Conservation (phyloP, 2,888 invertebrate genomes). For the Lacanobia wlatinum region DNA sequence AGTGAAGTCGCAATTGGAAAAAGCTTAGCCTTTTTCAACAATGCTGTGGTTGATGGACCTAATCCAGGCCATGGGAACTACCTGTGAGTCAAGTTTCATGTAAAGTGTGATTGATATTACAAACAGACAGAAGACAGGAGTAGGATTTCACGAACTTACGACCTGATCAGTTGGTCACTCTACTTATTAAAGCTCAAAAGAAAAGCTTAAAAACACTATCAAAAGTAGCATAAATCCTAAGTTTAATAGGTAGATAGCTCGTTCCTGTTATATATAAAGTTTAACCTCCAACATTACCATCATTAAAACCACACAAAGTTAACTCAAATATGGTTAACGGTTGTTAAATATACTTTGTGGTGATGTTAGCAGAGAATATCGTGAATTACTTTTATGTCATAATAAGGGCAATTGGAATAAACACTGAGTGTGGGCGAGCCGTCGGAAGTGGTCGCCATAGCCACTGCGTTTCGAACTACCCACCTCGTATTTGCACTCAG, state of each 20-base stretch:
- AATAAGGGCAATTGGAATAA: conserved; percentile 79
- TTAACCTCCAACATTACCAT: conserved; percentile 13
- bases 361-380: conserved; percentile 72
- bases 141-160: too few relatives aligned
- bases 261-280: conserved; percentile 15
- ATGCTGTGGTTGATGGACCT: too few relatives aligned
- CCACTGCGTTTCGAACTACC: conserved; percentile 63
- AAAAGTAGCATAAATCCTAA: not conserved
- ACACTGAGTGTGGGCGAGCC: conserved; percentile 69
- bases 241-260: not conserved
- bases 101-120: too few relatives aligned
- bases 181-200: too few relatives aligned
- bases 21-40: too few relatives aligned
- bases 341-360: conserved; percentile 75
- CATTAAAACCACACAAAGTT: conserved; percentile 55
- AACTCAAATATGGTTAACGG: conserved; percentile 73
- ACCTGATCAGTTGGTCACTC: too few relatives aligned
- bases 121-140: too few relatives aligned
- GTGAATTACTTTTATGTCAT: conserved; percentile 83
- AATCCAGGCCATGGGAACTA: too few relatives aligned
- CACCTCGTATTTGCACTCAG: conserved; percentile 56
- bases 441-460: conserved; percentile 67
- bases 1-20: too few relatives aligned
- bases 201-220: too few relatives aligned
- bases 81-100: too few relatives aligned